Evolutionary conservation across 2,888 invertebrate species (phyloP).

Genomic region (Meghimatium bilineatum): DNA sequence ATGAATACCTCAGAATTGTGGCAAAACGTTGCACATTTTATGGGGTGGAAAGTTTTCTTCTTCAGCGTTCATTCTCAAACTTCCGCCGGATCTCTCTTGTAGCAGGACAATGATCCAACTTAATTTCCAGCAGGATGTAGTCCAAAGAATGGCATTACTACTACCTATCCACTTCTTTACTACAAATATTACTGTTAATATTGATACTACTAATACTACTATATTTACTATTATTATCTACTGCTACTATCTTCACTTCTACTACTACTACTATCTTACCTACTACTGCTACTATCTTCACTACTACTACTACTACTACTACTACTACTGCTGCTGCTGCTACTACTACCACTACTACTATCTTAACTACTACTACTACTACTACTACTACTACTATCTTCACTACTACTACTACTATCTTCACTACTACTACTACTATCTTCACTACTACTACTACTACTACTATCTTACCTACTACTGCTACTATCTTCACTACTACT

Average conservation of each 20-base stretch:
- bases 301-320: slow-evolving; percentile 10
- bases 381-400: neutral
- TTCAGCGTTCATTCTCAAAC: too few relatives aligned
- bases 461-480: neutral
- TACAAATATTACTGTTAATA: neutral
- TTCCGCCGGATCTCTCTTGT: too few relatives aligned
- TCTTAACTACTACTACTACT: neutral
- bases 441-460: neutral
- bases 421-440: neutral
- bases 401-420: neutral
- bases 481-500: neutral
- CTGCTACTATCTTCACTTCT: neutral
- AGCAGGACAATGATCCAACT: too few relatives aligned
- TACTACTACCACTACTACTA: neutral
- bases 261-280: neutral
- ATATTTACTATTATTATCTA: neutral
- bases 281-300: neutral
- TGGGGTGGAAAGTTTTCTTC: too few relatives aligned
- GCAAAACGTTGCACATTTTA: too few relatives aligned
- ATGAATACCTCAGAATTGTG: too few relatives aligned
- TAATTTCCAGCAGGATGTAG: too few relatives aligned
- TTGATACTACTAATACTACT: neutral
- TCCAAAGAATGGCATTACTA: too few relatives aligned
- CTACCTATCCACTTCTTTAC: neutral
- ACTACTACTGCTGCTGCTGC: neutral